Conservation (phyloP, 2,113 vertebrate genomes). For the Sinocyclocheilus anshuiensis region DNA sequence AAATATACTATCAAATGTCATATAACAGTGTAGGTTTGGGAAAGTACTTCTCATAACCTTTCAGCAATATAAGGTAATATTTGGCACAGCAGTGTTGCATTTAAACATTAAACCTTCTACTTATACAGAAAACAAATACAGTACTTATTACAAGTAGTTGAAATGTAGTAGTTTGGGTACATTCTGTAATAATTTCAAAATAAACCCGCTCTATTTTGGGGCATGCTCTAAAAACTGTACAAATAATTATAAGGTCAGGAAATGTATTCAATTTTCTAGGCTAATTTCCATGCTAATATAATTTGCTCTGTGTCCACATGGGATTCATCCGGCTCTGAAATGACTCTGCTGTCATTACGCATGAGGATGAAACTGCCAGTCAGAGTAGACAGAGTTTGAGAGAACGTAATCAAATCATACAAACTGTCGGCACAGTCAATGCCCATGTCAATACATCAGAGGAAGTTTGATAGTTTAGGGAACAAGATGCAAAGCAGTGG, state of each 20-base stretch:
- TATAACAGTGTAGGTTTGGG: not conserved
- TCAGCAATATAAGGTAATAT: not conserved
- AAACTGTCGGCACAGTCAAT: slow-evolving; percentile 10
- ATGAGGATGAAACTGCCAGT: slow-evolving; percentile 45
- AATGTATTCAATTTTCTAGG: slow-evolving; percentile 56
- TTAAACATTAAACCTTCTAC: not conserved
- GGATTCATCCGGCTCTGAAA: slow-evolving; percentile 46
- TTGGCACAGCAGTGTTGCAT: not conserved
- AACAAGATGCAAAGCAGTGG: slow-evolving; percentile 2
- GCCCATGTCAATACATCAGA: slow-evolving; percentile 9
- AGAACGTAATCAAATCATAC: slow-evolving; percentile 20
- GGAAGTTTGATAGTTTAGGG: slow-evolving; percentile 10
- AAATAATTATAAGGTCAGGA: slow-evolving; percentile 60
- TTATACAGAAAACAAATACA: not conserved
- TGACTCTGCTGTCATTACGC: slow-evolving; percentile 36
- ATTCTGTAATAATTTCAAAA: slow-evolving; percentile 13
- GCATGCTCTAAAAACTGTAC: slow-evolving; percentile 50
- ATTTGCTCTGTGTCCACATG: slow-evolving; percentile 50
- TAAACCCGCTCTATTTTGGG: slow-evolving; percentile 31
- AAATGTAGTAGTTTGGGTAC: not conserved
- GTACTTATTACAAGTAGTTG: not conserved
- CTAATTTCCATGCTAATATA: slow-evolving; percentile 58
- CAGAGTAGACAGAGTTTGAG: slow-evolving; percentile 22
- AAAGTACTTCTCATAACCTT: slow-evolving; percentile 12
- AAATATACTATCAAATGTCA: slow-evolving; percentile 25